phyloP scores from a whole-genome alignment of 2,113 vertebrate species.

The Micronisus gabar region DNA sequence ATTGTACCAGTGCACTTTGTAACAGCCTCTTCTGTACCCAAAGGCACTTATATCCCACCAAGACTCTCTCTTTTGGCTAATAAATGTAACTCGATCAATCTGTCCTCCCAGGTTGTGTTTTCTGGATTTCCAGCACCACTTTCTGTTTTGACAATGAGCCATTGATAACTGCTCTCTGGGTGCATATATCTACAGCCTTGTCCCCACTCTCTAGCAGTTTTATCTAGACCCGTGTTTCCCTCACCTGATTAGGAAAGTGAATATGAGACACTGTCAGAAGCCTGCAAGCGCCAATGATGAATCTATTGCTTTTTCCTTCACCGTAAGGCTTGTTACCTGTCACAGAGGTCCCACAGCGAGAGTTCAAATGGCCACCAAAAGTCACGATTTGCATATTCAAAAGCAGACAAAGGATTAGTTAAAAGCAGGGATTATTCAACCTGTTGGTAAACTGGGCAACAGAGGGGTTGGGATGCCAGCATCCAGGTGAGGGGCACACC shows the following conservation, averaged over 20 bases:
- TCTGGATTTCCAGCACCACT: background rate
- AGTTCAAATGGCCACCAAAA: constrained; percentile 11
- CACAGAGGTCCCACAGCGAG: background rate
- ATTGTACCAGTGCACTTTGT: background rate
- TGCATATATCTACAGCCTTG: background rate
- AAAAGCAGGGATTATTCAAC: background rate
- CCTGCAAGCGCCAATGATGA: constrained; percentile 35
- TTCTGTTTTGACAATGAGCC: constrained; percentile 44
- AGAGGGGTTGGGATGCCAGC: background rate
- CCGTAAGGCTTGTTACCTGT: background rate
- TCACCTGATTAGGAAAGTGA: constrained; percentile 61
- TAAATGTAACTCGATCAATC: constrained; percentile 38
- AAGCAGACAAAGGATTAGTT: background rate
- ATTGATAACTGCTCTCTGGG: constrained; percentile 49
- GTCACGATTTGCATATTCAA: background rate
- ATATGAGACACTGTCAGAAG: constrained; percentile 32
- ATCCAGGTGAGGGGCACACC: background rate
- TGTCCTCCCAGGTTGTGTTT: background rate
- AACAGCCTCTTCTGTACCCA: background rate
- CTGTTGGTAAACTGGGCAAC: background rate
- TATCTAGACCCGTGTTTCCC: constrained; percentile 38
- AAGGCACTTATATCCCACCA: background rate
- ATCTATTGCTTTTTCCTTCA: constrained; percentile 53
- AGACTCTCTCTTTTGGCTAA: constrained; percentile 21
- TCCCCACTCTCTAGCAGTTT: background rate